Base-by-base conservation (phyloP, 64 coral and sea anemone species). In the Porites lutea region DNA sequence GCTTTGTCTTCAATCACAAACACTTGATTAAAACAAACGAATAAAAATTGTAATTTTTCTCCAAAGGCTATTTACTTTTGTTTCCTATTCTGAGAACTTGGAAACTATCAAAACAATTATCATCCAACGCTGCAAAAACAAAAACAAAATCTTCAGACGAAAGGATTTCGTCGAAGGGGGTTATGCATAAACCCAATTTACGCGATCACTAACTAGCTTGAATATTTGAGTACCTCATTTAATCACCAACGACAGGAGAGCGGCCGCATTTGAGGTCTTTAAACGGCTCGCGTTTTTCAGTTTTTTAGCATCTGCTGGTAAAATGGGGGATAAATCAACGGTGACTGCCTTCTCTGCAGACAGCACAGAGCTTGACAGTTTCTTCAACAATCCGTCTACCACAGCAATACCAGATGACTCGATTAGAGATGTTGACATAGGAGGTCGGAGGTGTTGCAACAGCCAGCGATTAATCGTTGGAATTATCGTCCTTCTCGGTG, bases 401-500 rank as follows among this genome's bases (percentile, higher is more conserved):
- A 59, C 45, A 19, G 23, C 51, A 75, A 86, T 73, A 13, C 65
- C 12, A 55, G 67, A 50, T n/a, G 71, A 77, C 10, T 48, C 69
- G 5, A 57, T 77, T 59, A 54, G 59, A 72, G 86, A 94, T 48
- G 78, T 89, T 47, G 73, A 89, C 47, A 22, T 72, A 43, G 78
- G 63, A 48, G 11, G 4, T 63, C 20, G 16, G 5, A 59, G 77
- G 18, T 46, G 87, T 13, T 65, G 73, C 15, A 79, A 87, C 65
- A 78, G 71, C 1, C 87, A 72, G 78, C 88, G 89, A 21, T 59
- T 92, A 16, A 83, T 86, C 10, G 80, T 94, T 13, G 65, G 73
- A 6, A 82, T 96, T 72, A 94, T 96, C n/a, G 81, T 96, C 60
- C 46, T 96, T 15, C 78, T 96, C 63, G 79, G 95, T 15, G 61